Base-by-base conservation (phyloP, 2,113 vertebrate genomes). In the Pedionomus torquatus region DNA sequence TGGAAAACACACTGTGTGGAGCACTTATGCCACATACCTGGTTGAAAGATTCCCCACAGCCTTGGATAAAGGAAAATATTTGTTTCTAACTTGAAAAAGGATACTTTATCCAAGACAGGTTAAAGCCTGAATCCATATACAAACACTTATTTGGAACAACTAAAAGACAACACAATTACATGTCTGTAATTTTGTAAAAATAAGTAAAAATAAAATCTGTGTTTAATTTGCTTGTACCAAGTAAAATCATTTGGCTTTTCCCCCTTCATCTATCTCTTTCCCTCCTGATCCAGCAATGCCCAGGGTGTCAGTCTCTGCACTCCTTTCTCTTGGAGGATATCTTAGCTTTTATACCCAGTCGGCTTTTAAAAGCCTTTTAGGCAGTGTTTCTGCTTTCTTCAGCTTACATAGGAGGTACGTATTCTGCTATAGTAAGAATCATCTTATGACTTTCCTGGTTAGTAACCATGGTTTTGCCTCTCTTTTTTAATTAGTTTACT, bases 201-300 rank as follows among this genome's bases (percentile, higher is more conserved):
- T 41, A 41, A 12, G 61, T 23, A 77, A 61, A 37, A 86, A 44
- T 23, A 41, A 26, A 85, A 60, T 6, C 5, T 46, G 1, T 49
- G 19, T 37, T 33, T 13, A 15, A 14, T 16, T 88, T 79, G 5
- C 15, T 49, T 48, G 13, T 52, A 57, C 1, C 15, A 74, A 49
- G 11, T 33, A 6, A 63, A 63, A 2, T n/a, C 1, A 52, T 52
- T 52, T 52, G 14, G 4, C 0, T n/a, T 7, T 10, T 10, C 1
- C 0, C 3, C 10, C 11, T 4, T 6, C 13, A 24, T 44, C 16
- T 6, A 12, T 15, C 24, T n/a, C 16, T 57, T 74, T 49, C 11
- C 12, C 7, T 77, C n/a, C 64, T 35, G 28, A 14, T 39, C 10
- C 35, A 69, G 15, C 14, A 51, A 33, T 19, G 3, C 7, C 69